phyloP scores from a whole-genome alignment of 2,113 vertebrate species.

The Kryptolebias marmoratus region DNA sequence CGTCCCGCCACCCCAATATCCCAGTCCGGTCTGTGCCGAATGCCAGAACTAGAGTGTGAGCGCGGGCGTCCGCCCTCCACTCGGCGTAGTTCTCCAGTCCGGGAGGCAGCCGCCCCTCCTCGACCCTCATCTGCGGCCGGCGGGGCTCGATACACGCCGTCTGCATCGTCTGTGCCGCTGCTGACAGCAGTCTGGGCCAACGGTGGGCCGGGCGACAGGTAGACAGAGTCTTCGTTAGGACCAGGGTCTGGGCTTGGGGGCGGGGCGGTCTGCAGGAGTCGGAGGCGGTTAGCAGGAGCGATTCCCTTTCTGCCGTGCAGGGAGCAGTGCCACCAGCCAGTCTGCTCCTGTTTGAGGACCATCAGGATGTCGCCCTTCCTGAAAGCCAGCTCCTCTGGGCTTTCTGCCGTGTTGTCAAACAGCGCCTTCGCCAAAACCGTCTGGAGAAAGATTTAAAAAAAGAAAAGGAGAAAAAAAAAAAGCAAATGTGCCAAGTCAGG shows the following conservation, averaged over 20 bases:
- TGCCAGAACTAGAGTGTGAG: conserved; percentile 81
- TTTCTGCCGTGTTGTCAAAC: conserved; percentile 91
- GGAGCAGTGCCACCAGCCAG: conserved; percentile 90
- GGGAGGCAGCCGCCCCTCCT: conserved; percentile 23
- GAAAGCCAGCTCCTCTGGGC: conserved; percentile 90
- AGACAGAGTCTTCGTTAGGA: conserved; percentile 64
- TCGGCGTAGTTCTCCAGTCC: conserved; percentile 66
- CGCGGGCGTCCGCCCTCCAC: conserved; percentile 75
- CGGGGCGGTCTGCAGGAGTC: conserved; percentile 80
- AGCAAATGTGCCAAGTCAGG: conserved; percentile 42
- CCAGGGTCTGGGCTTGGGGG: conserved; percentile 44
- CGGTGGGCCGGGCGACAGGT: conserved; percentile 62
- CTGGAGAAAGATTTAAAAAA: conserved; percentile 62
- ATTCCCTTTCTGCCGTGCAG: conserved; percentile 90
- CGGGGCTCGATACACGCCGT: conserved; percentile 78
- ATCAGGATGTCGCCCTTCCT: conserved; percentile 92
- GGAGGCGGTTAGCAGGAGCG: conserved; percentile 89
- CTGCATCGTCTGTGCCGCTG: conserved; percentile 57
- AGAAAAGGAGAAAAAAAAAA: conserved; percentile 17
- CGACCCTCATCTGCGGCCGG: conserved; percentile 64
- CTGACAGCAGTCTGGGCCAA: conserved; percentile 38
- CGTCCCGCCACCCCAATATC: conserved; percentile 66
- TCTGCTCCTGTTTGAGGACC: conserved; percentile 86
- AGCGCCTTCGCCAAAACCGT: conserved; percentile 90
- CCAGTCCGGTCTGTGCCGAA: conserved; percentile 77